phyloP scores from a whole-genome alignment of 2,888 invertebrate species.

The Lasioglossum figueresi region DNA sequence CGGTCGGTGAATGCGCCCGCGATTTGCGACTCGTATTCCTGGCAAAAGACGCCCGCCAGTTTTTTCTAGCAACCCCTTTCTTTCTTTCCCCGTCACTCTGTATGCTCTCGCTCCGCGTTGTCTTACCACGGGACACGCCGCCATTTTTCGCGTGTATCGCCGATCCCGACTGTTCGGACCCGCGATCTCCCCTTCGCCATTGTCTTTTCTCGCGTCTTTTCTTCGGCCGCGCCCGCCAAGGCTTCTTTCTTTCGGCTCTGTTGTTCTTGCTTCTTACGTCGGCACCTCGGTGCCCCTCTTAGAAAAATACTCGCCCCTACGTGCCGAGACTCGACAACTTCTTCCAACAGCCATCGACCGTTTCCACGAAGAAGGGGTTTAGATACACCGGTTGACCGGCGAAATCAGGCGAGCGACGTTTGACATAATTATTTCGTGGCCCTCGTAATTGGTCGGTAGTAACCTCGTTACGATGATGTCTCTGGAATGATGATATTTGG shows the following conservation, averaged over 20 bases:
- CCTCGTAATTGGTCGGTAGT: background rate
- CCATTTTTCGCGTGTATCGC: constrained; percentile 59
- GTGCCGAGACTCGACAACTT: constrained; percentile 75
- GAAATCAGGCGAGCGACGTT: background rate
- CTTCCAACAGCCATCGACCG: constrained; percentile 16
- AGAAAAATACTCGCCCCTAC: constrained; percentile 73
- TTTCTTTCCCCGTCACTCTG: background rate
- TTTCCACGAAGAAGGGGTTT: background rate
- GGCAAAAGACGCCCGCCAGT: constrained; percentile 42
- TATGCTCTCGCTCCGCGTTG: background rate
- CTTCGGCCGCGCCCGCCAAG: constrained; percentile 17
- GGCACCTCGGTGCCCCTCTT: constrained; percentile 49
- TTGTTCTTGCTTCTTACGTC: constrained; percentile 46
- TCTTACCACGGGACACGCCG: constrained; percentile 43
- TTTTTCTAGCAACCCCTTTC: background rate
- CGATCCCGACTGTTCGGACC: constrained; percentile 12
- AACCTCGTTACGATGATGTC: background rate
- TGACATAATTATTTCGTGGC: background rate
- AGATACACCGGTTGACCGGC: background rate
- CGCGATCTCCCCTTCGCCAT: constrained; percentile 31
- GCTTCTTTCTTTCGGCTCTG: constrained; percentile 42
- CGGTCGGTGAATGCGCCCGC: constrained; percentile 35
- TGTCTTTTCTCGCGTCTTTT: constrained; percentile 25
- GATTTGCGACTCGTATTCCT: constrained; percentile 51
- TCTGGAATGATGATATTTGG: background rate